These are phyloP conservation scores for Paguma larvata DNA, from an alignment of 2,797 vertebrate species.

Conservation along the genomic window DNA sequence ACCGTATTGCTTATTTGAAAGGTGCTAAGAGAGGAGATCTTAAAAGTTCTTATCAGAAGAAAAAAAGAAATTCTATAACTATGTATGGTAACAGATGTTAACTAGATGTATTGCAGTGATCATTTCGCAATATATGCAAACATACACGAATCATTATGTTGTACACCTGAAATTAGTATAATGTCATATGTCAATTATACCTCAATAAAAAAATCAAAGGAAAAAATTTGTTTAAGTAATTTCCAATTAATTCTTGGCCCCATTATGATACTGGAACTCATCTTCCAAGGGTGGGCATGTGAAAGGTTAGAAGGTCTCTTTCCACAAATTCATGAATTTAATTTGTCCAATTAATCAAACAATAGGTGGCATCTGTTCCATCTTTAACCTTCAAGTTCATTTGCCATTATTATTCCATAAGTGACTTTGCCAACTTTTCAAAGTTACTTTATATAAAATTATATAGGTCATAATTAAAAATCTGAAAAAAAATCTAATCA, in stretches of 20 bases:
- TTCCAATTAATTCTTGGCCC: background rate
- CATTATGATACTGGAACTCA: background rate
- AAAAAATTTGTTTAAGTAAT: constrained; percentile 49
- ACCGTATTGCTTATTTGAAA: background rate
- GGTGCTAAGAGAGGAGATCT: background rate
- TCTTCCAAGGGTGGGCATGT: background rate
- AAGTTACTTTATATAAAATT: constrained; percentile 46
- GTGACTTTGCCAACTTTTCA: constrained; percentile 48
- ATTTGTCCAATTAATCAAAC: constrained; percentile 72
- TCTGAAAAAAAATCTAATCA: constrained; percentile 25
- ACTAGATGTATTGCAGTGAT: background rate
- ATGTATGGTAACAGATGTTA: background rate
- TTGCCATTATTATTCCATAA: constrained; percentile 12
- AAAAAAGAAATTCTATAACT: background rate
- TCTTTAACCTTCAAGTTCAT: constrained; percentile 29
- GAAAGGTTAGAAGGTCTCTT: background rate
- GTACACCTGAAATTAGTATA: background rate
- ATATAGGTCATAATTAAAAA: constrained; percentile 57
- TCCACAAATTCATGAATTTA: constrained; percentile 37
- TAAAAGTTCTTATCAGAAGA: background rate
- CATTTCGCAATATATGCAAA: background rate
- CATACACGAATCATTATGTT: background rate
- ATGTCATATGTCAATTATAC: background rate
- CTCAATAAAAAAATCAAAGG: background rate
- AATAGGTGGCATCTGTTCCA: background rate